Evolutionary conservation across 2,113 vertebrate species (phyloP), one percentile per base, ranked within the genome.

Genomic region (Pluvianellus socialis): DNA sequence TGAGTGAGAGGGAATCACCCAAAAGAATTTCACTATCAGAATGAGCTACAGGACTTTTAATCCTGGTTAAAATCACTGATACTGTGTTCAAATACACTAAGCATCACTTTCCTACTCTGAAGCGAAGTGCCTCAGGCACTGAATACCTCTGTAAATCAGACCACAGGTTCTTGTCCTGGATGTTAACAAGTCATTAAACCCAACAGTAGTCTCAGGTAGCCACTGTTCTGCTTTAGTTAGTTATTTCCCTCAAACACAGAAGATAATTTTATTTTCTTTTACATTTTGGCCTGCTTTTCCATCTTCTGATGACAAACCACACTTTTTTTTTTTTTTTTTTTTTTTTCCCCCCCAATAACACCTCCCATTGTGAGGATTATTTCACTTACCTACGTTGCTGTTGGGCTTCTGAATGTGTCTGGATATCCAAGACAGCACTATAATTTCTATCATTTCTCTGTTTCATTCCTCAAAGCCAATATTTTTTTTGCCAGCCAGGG

Each of bases 1-100:
- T 7, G 1, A 75, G 1, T 42, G 30, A 77, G 7, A 90, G 5
- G 6, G 26, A 63, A 53, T 63, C 15, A 26, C 18, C 12, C 23
- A 80, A 82, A 90, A 55, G 90, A 96, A 83, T 53, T 24, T 35
- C 23, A 40, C n/a, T 86, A 12, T 73, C 32, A 80, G 77, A 92
- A 76, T 6, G 44, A 90, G 5, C 2, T 67, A 58, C 14, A 73
- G 14, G 24, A 79, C 11, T 68, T 52, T 30, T 50, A 61, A 40
- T 70, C 19, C 22, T 58, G 6, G 14, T 59, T 86, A 86, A 70
- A 77, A 70, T 38, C 20, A 38, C 17, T 72, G 9, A 56, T 82
- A 3, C 8, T 44, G 9, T 55, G 83, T 88, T 58, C 30, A 87
- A 61, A 79, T 30, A 52, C 3, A 67, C 5, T 19, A 17, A 93